Percentiles rank a stretch among this genome's conserved stretches.
Evolutionary conservation across 1,140 invertebrate genomes (phyloP).

Genomic region (Trachymyrmex cornetzi): DNA sequence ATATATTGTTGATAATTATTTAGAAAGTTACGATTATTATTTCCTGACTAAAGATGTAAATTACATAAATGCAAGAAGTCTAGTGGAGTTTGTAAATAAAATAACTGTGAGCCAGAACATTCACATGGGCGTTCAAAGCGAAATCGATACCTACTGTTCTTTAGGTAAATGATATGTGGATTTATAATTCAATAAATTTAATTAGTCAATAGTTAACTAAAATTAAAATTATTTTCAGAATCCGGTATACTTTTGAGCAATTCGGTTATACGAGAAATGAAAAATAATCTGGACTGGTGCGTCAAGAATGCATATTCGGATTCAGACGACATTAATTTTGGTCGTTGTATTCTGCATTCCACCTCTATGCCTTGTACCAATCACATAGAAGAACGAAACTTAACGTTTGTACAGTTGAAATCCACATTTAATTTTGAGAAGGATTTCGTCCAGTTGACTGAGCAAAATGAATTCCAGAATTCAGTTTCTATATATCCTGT

Average conservation of each 20-base stretch:
- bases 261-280: conserved; percentile 91
- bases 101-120: conserved; percentile 94
- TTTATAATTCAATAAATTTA: conserved; percentile 9
- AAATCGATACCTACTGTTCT: conserved; percentile 88
- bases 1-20: conserved; percentile 95
- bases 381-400: conserved; percentile 87
- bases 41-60: conserved; percentile 94
- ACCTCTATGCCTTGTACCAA: conserved; percentile 88
- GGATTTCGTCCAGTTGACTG: conserved; percentile 70
- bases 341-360: conserved; percentile 92
- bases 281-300: conserved; percentile 93
- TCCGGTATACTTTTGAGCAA: conserved; percentile 92
- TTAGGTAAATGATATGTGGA: conserved; percentile 86
- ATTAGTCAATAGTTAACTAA: conserved; percentile 10
- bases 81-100: conserved; percentile 90
- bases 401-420: conserved; percentile 87
- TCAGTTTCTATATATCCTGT: conserved; percentile 90
- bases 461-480: conserved; percentile 86
- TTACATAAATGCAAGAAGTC: conserved; percentile 92
- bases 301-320: conserved; percentile 93
- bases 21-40: conserved; percentile 96
- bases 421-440: conserved; percentile 86
- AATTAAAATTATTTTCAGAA: conserved; percentile 85
- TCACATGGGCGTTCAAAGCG: conserved; percentile 90
- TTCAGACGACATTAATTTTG: conserved; percentile 93